Base-by-base conservation (phyloP, 2,888 invertebrate genomes). In the Lasioglossum vierecki region DNA sequence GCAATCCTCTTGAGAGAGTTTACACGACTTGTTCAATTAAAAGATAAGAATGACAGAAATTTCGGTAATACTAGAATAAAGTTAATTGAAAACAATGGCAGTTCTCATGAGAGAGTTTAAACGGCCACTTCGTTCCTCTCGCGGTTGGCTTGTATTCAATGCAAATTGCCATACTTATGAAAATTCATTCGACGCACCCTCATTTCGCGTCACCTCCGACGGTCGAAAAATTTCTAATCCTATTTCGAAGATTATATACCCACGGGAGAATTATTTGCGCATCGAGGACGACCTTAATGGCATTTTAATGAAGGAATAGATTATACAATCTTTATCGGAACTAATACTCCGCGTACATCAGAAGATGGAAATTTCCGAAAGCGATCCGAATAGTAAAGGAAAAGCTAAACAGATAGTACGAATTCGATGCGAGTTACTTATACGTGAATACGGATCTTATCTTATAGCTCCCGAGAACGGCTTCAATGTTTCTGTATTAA, bases 401-500 rank as follows among this genome's bases (percentile, higher is more conserved):
- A n/a, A 22, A 39, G 39, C 18, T 39, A 0, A 66, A 35, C 35
- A 18, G 18, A 8, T 35, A 18, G 66, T 26, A 5, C 4, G 26
- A 0, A 4, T 60, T 60, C 13, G 26, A 11, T 30, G 30, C 96
- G 98, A 99, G 95, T 96, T 99, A 90, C 96, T 99, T 90, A 98
- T 98, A 96, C 96, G 98, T 95, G 98, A 98, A 95, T 99, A 99
- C 96, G 99, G 98, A 83, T 95, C 96, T 85, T 96, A 98, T 91
- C 96, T 99, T 86, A 97, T 97, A 85, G 96, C 97, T 83, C 96
- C 99, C 76, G 99, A 99, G 96, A 97, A 98, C 94, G 99, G 99
- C 88, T 99, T 98, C 96, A 99, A 98, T 96, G 98, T 99, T 86
- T 98, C 99, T 80, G 96, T 99, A 92, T 96, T 99, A 92, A 97